Evolutionary conservation across 2,888 invertebrate genomes (phyloP).

Genomic region (Lymantria monacha): DNA sequence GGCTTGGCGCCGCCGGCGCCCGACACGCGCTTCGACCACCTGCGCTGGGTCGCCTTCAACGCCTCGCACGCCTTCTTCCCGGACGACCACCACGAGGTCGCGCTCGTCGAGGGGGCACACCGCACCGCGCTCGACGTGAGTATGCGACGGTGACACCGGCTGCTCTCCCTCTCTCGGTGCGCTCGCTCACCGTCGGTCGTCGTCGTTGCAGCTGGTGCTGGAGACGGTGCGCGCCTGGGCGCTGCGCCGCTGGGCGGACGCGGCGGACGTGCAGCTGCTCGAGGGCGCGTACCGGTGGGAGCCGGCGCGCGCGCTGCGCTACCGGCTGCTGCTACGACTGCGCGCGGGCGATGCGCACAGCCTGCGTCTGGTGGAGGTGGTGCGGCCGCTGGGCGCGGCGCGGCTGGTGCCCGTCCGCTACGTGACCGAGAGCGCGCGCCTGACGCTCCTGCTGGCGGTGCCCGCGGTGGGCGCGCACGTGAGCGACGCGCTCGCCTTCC

Average conservation of each 20-base stretch:
- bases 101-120: conserved; percentile 84
- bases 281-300: conserved; percentile 67
- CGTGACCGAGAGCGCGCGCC: conserved; percentile 95
- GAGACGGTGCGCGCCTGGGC: conserved; percentile 44
- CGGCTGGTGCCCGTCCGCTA: conserved; percentile 96
- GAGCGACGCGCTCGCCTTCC: conserved; percentile 83
- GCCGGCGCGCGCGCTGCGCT: conserved; percentile 55
- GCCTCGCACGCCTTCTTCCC: conserved; percentile 90
- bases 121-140: conserved; percentile 85
- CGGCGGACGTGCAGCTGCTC: conserved; percentile 29
- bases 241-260: conserved; percentile 38
- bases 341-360: background rate
- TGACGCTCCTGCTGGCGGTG: conserved; percentile 89
- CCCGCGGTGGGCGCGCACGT: conserved; percentile 44
- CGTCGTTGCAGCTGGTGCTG: conserved; percentile 42
- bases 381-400: conserved; percentile 92
- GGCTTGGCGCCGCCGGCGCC: conserved; percentile 70
- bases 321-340: conserved; percentile 46
- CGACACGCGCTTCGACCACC: conserved; percentile 86
- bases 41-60: conserved; percentile 94
- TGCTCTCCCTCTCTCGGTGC: background rate
- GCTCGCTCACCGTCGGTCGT: background rate
- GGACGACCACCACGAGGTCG: conserved; percentile 88
- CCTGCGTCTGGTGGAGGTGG: conserved; percentile 86
- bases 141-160: conserved; percentile 1